A percentile compares a stretch with the other conserved stretches of the same genome.
Conservation (phyloP, 2,888 invertebrate species). For the Hecatera dysodea region DNA sequence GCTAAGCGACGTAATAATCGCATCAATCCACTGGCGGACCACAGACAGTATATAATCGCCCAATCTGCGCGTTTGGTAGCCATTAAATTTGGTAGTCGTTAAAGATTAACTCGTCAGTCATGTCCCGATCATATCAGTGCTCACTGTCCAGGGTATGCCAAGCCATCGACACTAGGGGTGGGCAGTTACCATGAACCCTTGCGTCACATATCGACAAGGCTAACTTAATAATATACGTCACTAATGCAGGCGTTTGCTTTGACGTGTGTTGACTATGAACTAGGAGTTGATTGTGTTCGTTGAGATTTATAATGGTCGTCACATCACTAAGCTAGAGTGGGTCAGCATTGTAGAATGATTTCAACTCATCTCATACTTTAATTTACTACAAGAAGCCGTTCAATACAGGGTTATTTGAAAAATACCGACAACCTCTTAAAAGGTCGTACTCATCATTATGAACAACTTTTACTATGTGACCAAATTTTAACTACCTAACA, state of each 20-base stretch:
- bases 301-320: neutral
- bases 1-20: neutral
- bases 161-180: neutral
- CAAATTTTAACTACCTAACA: no score
- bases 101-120: slow-evolving; percentile 11
- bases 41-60: neutral
- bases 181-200: neutral
- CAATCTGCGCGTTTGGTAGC: neutral
- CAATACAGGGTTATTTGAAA: no score
- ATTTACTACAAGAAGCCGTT: no score
- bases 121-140: neutral
- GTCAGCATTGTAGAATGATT: no score
- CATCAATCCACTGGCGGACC: neutral
- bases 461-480: no score
- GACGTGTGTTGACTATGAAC: slow-evolving; percentile 1
- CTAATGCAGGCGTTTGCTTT: no score
- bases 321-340: neutral
- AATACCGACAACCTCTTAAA: no score
- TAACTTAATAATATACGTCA: no score
- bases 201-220: neutral
- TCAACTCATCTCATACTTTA: no score
- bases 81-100: no score
- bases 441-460: no score
- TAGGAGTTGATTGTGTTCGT: slow-evolving; percentile 5
- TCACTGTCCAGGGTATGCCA: slow-evolving; percentile 9